Conservation (phyloP, 2,888 invertebrate genomes). For the Deroplatys truncata region DNA sequence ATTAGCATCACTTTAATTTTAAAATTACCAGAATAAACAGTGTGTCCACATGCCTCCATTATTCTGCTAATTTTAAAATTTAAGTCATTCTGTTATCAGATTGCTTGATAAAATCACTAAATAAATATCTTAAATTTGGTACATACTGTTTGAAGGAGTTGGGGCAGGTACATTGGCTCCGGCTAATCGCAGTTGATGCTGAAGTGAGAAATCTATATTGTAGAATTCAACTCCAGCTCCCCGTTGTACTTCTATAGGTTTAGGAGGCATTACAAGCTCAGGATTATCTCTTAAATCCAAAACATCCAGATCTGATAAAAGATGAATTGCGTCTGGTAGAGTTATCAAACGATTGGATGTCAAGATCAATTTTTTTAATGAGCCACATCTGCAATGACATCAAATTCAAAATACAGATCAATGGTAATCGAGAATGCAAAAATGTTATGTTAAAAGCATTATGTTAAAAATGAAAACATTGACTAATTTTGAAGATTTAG, state of each 20-base stretch:
- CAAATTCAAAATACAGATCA: background rate
- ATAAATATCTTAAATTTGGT: no score
- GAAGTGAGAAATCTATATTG: conserved; percentile 97
- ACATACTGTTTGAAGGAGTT: conserved; percentile 59
- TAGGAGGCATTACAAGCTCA: conserved; percentile 95
- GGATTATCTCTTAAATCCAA: conserved; percentile 91
- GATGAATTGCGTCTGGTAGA: conserved; percentile 94
- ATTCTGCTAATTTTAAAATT: no score
- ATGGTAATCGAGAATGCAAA: background rate
- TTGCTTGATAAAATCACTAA: no score
- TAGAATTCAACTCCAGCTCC: conserved; percentile 88
- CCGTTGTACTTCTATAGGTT: conserved; percentile 76
- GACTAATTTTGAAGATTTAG: no score
- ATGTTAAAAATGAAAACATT: no score
- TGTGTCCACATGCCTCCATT: no score
- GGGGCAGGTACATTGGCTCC: conserved; percentile 81
- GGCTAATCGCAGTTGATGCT: conserved; percentile 87
- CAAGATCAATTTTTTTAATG: conserved; percentile 86
- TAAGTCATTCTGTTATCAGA: no score
- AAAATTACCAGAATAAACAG: no score
- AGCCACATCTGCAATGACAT: conserved; percentile 70
- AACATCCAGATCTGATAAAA: conserved; percentile 82
- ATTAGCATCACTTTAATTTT: no score
- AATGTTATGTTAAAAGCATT: no score
- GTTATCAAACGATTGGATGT: conserved; percentile 93